These are phyloP conservation scores for Scomber scombrus DNA, from an alignment of 2,113 vertebrate species.

Conservation along the genomic window DNA sequence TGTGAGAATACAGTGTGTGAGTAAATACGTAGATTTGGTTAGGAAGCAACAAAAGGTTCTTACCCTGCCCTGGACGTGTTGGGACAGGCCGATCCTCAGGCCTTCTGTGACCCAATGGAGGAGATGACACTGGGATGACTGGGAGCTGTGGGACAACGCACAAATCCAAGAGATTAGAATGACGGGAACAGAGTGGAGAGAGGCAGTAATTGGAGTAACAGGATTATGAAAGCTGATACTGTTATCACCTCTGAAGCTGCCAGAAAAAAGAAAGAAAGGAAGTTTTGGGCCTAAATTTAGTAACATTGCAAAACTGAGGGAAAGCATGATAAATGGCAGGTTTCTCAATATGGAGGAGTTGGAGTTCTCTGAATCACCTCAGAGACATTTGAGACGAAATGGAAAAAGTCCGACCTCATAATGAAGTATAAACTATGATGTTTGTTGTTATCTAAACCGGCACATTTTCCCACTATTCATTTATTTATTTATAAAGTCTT, in stretches of 20 bases:
- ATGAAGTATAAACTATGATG: no score
- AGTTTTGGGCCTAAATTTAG: background rate
- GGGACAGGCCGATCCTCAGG: background rate
- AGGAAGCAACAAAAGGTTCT: background rate
- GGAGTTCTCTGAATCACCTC: background rate
- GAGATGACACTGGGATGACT: background rate
- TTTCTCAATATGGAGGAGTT: background rate
- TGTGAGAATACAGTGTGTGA: no score
- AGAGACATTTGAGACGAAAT: no score
- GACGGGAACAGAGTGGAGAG: background rate
- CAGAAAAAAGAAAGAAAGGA: background rate
- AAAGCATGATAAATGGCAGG: background rate
- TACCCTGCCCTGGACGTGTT: conserved; percentile 9
- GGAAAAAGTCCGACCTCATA: no score
- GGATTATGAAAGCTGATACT: no score
- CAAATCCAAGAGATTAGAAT: background rate
- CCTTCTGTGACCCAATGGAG: background rate
- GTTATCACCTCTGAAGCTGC: background rate
- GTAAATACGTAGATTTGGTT: background rate
- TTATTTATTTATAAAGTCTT: no score
- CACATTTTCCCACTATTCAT: no score
- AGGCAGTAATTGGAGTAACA: no score
- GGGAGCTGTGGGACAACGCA: conserved; percentile 3
- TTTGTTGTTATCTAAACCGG: no score
- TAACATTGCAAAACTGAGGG: no score